Evolutionary conservation across 2,888 invertebrate genomes (phyloP), one percentile per base, ranked within the genome.

Genomic region (Dexiosoma caninum): DNA sequence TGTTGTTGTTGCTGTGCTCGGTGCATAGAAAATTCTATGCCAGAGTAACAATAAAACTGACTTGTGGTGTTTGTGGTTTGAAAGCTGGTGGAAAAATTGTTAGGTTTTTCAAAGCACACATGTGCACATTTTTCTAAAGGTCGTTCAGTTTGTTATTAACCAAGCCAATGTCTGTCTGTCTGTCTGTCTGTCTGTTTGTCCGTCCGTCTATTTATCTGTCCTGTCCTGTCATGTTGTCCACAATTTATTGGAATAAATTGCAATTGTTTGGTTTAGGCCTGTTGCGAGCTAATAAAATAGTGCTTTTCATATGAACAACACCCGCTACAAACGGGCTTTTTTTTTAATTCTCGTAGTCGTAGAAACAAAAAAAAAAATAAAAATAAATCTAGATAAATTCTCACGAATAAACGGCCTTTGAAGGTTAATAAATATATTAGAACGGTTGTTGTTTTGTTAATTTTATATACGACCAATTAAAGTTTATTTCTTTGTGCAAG

Each of bases 71-170:
- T 71, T 64, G 82, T 60, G 67, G 75, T 70, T 75, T 71, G 59
- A 51, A 69, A 79, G 70, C 75, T 66, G 75, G 60, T 3, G 75
- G 70, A 49, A 71, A 76, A 67, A 70, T 42, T 42, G 71, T 37
- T 62, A 53, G 66, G 51, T 4, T n/a, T 60, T 42, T 30, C 32
- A 62, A 70, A 35, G 59, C 44, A 67, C 76, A 79, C 81, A 79
- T 72, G 77, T 82, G 79, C 76, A 69, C 71, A 83, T 83, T 51
- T 77, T 82, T 83, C 69, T 80, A 80, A 82, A 83, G 83, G 83
- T 83, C 83, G 83, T 83, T 83, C 64, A 71, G 83, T 78, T 83
- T 70, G 53, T 76, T 79, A 49, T 70, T 49, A 57, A 30, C 46
- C 53, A 53, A 69, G 49, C 49, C 74, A 59, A 59, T 27, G 9